Percentiles rank a stretch among this genome's conserved stretches.
These are phyloP conservation scores for Zosterops borbonicus DNA, from an alignment of 2,113 vertebrate genomes.

Conservation along the genomic window DNA sequence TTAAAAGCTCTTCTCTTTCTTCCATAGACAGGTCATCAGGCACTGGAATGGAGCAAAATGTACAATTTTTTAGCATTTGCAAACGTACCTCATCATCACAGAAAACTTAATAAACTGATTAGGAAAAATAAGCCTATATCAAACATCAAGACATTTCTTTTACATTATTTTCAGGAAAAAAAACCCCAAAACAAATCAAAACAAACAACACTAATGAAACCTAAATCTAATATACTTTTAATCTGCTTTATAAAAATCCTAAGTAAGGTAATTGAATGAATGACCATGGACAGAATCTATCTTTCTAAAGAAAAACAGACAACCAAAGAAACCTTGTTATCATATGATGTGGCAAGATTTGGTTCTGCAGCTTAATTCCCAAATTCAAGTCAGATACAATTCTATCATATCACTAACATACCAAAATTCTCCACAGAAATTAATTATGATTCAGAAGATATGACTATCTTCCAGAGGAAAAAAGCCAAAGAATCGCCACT, in stretches of 20 bases:
- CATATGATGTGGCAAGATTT: not conserved
- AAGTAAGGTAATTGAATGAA: not conserved
- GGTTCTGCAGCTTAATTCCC: not conserved
- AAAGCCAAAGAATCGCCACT: not conserved
- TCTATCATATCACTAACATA: not conserved
- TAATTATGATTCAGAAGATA: not conserved
- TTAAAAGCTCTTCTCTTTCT: slow-evolving; percentile 91
- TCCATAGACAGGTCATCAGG: slow-evolving; percentile 94
- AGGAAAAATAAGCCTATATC: not conserved
- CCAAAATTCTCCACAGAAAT: not conserved
- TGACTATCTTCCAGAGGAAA: not conserved
- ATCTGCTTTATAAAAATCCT: not conserved
- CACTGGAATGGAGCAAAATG: slow-evolving; percentile 72
- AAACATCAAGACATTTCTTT: not conserved
- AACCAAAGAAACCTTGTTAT: not conserved
- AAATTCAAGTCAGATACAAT: not conserved
- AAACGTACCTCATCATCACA: not conserved
- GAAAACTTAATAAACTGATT: not conserved
- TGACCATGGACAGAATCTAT: not conserved
- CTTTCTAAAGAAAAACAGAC: not conserved
- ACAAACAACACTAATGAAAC: not conserved
- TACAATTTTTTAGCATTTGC: not conserved
- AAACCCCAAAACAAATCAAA: not conserved
- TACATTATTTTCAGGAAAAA: not conserved
- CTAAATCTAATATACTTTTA: not conserved